Evolutionary conservation across 1,140 invertebrate species (phyloP).

Genomic region (Panonychus citri): DNA sequence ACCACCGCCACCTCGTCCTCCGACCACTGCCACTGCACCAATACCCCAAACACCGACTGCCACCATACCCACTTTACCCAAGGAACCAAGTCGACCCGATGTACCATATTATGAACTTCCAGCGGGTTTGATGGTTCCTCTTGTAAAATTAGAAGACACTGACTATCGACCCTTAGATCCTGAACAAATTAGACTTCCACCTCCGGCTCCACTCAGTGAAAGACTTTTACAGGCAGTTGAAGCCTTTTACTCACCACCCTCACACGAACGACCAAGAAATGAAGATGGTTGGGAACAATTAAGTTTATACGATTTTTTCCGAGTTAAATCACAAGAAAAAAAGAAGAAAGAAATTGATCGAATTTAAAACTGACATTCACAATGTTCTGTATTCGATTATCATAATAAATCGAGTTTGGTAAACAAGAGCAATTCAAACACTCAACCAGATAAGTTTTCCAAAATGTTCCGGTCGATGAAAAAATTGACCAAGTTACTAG

Average conservation of each 20-base stretch:
- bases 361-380: no score
- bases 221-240: slow-evolving; percentile 71
- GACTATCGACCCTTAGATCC: slow-evolving; percentile 74
- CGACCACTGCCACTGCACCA: background rate
- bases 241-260: slow-evolving; percentile 76
- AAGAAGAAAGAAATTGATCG: no score
- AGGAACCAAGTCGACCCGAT: slow-evolving; percentile 44
- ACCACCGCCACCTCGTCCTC: background rate
- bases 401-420: no score
- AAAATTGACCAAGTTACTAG: no score
- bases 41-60: slow-evolving; percentile 1
- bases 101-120: slow-evolving; percentile 89
- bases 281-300: slow-evolving; percentile 95
- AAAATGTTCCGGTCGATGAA: no score
- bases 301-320: slow-evolving; percentile 89
- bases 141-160: slow-evolving; percentile 74
- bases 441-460: no score
- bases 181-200: slow-evolving; percentile 62
- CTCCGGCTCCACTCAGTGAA: slow-evolving; percentile 76
- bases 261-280: slow-evolving; percentile 75
- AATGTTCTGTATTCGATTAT: no score
- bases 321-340: slow-evolving; percentile 69
- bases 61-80: background rate
- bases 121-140: slow-evolving; percentile 75
- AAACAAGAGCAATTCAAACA: no score